Evolutionary conservation across 2,888 invertebrate species (phyloP).

Genomic region (Smittia sp.): DNA sequence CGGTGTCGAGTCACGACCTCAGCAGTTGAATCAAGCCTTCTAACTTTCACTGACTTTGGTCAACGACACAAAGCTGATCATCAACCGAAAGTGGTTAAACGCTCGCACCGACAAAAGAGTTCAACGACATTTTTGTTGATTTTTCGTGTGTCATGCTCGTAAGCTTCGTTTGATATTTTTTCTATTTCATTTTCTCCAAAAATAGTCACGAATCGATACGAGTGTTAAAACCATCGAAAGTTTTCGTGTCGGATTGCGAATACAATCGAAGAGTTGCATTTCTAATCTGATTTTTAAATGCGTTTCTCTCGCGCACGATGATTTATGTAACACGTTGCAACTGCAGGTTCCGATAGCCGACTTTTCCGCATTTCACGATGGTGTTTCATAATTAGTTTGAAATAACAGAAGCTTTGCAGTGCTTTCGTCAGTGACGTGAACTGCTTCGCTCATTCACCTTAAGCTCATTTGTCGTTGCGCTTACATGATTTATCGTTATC

Average conservation of each 20-base stretch:
- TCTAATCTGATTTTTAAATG: slow-evolving; percentile 10
- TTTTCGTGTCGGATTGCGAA: not conserved
- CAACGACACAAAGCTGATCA: not conserved
- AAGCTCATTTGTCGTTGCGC: no score
- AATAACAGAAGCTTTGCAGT: not conserved
- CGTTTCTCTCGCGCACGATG: not conserved
- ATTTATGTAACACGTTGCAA: slow-evolving; percentile 11
- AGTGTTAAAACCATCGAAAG: slow-evolving; percentile 7
- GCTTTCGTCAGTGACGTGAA: not conserved
- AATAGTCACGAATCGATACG: slow-evolving; percentile 29
- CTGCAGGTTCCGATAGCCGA: slow-evolving; percentile 34
- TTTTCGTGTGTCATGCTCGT: slow-evolving; percentile 35
- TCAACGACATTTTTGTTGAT: slow-evolving; percentile 40
- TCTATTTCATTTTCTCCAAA: slow-evolving; percentile 38
- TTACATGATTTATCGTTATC: no score
- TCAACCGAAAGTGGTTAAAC: not conserved
- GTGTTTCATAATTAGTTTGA: slow-evolving; percentile 30
- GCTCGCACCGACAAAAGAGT: slow-evolving; percentile 12
- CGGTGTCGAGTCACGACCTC: no score
- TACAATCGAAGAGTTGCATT: not conserved
- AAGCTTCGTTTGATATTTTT: not conserved
- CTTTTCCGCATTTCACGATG: slow-evolving; percentile 36
- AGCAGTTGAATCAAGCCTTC: not conserved
- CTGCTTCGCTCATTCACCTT: no score
- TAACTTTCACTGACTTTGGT: not conserved